Evolutionary conservation across 2,888 invertebrate genomes (phyloP).

Genomic region (Parasteatoda lunata): DNA sequence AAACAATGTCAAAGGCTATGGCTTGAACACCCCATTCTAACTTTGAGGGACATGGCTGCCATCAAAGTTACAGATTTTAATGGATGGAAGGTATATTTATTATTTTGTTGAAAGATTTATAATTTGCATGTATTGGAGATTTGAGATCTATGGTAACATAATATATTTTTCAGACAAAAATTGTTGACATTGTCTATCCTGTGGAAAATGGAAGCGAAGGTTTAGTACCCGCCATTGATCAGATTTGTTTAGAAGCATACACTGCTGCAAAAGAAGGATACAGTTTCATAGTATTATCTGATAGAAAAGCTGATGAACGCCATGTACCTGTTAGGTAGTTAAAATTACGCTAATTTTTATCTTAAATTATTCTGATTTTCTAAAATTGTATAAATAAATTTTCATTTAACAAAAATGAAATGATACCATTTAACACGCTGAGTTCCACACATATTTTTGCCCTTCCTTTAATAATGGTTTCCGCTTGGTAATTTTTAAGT

Average conservation of each 20-base stretch:
- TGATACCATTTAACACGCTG: no score
- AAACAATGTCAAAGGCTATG: slow-evolving; percentile 92
- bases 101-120: neutral
- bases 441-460: no score
- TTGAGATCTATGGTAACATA: no score
- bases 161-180: slow-evolving; percentile 78
- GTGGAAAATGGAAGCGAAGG: slow-evolving; percentile 81
- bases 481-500: no score
- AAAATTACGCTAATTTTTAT: neutral
- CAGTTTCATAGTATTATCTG: slow-evolving; percentile 90
- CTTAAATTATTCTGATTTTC: no score
- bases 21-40: slow-evolving; percentile 94
- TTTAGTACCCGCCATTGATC: slow-evolving; percentile 84
- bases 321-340: slow-evolving; percentile 76
- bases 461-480: no score
- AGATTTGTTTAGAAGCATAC: slow-evolving; percentile 87
- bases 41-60: slow-evolving; percentile 91
- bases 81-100: slow-evolving; percentile 83
- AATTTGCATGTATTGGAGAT: neutral
- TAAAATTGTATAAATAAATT: no score
- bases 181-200: slow-evolving; percentile 92
- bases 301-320: slow-evolving; percentile 78
- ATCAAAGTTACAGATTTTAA: slow-evolving; percentile 87
- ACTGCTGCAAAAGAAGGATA: slow-evolving; percentile 84
- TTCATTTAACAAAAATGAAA: no score